Evolutionary conservation across 2,113 vertebrate species (phyloP).

Genomic region (Myodes glareolus): DNA sequence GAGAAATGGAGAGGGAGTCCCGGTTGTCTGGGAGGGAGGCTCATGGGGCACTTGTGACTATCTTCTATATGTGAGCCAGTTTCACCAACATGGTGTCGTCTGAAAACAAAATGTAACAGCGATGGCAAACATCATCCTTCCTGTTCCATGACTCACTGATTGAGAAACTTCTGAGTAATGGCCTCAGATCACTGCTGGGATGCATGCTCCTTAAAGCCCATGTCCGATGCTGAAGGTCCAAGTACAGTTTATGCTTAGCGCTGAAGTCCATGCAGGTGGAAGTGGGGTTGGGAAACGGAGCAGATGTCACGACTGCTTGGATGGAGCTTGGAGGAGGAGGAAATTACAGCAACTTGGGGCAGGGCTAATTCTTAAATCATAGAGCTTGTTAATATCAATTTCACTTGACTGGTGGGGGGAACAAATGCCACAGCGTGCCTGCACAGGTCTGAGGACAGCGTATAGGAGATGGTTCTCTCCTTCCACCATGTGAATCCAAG

Average conservation of each 20-base stretch:
- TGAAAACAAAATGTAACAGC: neutral
- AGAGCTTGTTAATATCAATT: neutral
- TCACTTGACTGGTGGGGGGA: neutral
- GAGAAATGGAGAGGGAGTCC: neutral
- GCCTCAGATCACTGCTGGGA: neutral
- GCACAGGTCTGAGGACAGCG: neutral
- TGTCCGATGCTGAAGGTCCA: neutral
- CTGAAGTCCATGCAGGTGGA: neutral
- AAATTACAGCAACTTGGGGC: neutral
- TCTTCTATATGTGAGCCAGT: neutral
- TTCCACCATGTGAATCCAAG: neutral
- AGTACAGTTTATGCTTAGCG: neutral
- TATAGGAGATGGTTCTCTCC: neutral
- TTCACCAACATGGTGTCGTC: neutral
- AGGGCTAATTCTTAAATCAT: neutral
- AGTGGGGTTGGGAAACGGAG: neutral
- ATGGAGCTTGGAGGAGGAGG: neutral
- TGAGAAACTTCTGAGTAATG: neutral
- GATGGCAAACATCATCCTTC: neutral
- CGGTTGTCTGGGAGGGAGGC: neutral
- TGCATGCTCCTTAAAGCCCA: neutral
- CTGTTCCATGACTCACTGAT: neutral
- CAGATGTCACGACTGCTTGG: neutral
- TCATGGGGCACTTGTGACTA: neutral
- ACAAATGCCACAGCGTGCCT: neutral